Percentiles rank a stretch among this genome's conserved stretches.
Conservation (phyloP, 2,113 vertebrate genomes). For the Clarias macrocephalus region DNA sequence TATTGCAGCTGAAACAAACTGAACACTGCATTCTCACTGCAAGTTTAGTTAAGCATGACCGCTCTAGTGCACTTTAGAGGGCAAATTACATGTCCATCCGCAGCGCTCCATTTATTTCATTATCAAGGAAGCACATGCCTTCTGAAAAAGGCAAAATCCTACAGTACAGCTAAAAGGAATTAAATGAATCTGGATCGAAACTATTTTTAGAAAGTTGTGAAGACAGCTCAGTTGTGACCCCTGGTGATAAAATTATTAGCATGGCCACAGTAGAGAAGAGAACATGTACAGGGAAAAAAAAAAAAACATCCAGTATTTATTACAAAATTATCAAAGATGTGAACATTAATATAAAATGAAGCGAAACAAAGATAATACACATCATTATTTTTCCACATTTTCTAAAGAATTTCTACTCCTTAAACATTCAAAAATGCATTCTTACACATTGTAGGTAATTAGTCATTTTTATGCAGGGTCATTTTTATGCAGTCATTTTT, state of each 20-base stretch:
- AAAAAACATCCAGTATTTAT: constrained; percentile 2
- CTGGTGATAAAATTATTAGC: background rate
- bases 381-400: background rate
- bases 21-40: background rate
- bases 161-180: background rate
- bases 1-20: background rate
- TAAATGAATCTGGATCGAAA: background rate
- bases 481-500: background rate
- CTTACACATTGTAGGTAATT: background rate
- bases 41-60: background rate
- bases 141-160: background rate
- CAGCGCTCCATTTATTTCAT: background rate
- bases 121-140: constrained; percentile 3
- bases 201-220: constrained; percentile 4
- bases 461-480: background rate
- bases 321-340: constrained; percentile 6
- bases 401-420: background rate
- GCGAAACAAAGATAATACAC: background rate
- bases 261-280: background rate
- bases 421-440: background rate
- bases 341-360: background rate
- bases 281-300: background rate
- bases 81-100: background rate
- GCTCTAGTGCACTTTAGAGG: background rate
- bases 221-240: constrained; percentile 24